Evolutionary conservation across 2,797 vertebrate species (phyloP), one percentile per base, ranked within the genome.

Genomic region (Sebastolobus altivelis): DNA sequence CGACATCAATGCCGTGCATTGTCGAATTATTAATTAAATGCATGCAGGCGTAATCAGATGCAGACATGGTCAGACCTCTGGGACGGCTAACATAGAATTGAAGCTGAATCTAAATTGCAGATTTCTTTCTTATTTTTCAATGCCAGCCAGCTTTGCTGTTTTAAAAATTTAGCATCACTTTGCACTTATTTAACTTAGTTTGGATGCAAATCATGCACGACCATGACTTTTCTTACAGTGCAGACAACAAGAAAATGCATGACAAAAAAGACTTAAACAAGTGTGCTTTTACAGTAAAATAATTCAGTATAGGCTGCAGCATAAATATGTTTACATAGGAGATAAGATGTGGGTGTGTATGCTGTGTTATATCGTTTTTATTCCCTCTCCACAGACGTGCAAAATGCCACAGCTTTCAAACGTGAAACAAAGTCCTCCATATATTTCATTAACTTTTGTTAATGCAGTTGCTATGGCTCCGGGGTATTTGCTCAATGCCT

Each of bases 401-500:
- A 82, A 86, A 95, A 95, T 93, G 91, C 82, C 91, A 90, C 74
- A 76, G 87, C 88, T 93, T 93, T 93, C 87, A 90, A 88, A 89
- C 94, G 79, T 83, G 80, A 84, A 89, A 77, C 73, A 87, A 94
- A 94, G 88, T 83, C 88, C 85, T 88, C 87, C 65, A 72, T 89
- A 93, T 92, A 94, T 96, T 95, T 95, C 94, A 96, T 95, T 94
- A 95, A 93, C 91, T 94, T 95, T 92, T 92, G 87, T 92, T 94
- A 95, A 96, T 95, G 91, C 82, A 92, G 87, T 93, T 89, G 81
- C 92, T 77, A 77, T 95, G 91, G 91, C 95, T 95, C 80, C 85
- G 55, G 94, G 96, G 92, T 94, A 87, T 95, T 95, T 96, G 88
- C 83, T 90, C 92, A 92, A 92, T 91, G 92, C 90, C 93, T 92